Percentiles rank a stretch among this genome's conserved stretches.
Evolutionary conservation across 2,113 vertebrate species (phyloP).

Genomic region (Neoarius graeffei): DNA sequence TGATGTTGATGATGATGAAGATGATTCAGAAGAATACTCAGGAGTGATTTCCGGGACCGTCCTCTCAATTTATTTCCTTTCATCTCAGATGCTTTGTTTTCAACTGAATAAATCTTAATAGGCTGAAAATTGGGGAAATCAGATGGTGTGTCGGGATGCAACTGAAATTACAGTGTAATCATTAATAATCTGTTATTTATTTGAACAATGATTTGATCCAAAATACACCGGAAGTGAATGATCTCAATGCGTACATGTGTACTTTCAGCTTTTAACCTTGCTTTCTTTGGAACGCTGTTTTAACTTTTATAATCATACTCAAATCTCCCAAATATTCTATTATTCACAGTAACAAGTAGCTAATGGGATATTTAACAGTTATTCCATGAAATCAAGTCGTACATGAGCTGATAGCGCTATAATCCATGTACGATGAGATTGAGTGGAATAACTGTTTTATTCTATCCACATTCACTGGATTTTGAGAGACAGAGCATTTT

Average conservation of each 20-base stretch:
- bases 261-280: neutral
- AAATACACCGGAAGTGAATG: neutral
- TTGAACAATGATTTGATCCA: neutral
- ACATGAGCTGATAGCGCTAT: too few relatives aligned
- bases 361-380: too few relatives aligned
- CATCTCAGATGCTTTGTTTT: conserved; percentile 39
- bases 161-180: neutral
- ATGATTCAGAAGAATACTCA: conserved; percentile 46
- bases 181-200: neutral
- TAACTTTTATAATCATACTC: neutral
- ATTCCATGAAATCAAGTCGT: too few relatives aligned
- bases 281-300: neutral
- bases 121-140: neutral
- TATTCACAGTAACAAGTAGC: too few relatives aligned
- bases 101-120: neutral
- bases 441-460: too few relatives aligned
- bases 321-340: neutral
- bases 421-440: too few relatives aligned
- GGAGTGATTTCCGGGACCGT: conserved; percentile 42
- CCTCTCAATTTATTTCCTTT: conserved; percentile 42
- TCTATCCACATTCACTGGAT: too few relatives aligned
- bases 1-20: conserved; percentile 27
- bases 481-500: too few relatives aligned
- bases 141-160: neutral
- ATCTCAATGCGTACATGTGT: too few relatives aligned